Base-by-base conservation (phyloP, 2,888 invertebrate genomes). In the Eristalis tenax region DNA sequence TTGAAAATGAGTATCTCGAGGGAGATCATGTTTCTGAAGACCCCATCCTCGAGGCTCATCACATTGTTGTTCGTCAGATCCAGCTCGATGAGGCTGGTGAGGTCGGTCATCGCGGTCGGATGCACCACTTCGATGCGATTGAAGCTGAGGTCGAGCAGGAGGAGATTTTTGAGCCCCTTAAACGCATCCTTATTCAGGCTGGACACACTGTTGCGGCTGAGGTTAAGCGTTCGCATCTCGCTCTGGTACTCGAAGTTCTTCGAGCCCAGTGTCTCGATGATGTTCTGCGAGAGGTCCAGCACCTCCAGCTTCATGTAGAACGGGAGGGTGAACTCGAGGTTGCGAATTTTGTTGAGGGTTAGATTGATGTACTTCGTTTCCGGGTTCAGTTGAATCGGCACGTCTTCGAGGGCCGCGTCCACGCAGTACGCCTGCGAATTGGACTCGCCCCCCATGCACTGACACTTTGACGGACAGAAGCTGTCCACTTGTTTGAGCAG, bases 321-420 rank as follows among this genome's bases (percentile, higher is more conserved):
- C 69, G 94, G 95, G 91, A 98, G 95, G 23, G 97, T 96, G 92
- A 96, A 96, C 89, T 96, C 95, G 8, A 98, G 94, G 91, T 95
- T 95, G 91, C 95, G 94, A 91, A 98, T 97, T 89, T 95, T 95
- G 93, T 98, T 98, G 91, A 96, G 95, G n/a, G 96, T 96, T 80
- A 98, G 95, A 91, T 97, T 96, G 91, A 98, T 96, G 93, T 96
- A 95, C 73, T 95, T 95, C 69, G 97, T 95, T 92, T 97, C 97
- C 57, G 98, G 98, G 93, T 98, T 98, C 89, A 98, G 94, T 91
- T 97, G 97, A 90, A 97, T 97, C 84, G 98, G 98, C 75, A 98
- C 96, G 90, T 97, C 96, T 92, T 97, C 97, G 89, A 98, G 95
- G 86, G 95, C 95, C 75, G 97, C 97, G 90, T 95, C 95, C 89